These are phyloP conservation scores for Lanius collurio DNA, from an alignment of 2,113 vertebrate genomes.

Conservation along the genomic window DNA sequence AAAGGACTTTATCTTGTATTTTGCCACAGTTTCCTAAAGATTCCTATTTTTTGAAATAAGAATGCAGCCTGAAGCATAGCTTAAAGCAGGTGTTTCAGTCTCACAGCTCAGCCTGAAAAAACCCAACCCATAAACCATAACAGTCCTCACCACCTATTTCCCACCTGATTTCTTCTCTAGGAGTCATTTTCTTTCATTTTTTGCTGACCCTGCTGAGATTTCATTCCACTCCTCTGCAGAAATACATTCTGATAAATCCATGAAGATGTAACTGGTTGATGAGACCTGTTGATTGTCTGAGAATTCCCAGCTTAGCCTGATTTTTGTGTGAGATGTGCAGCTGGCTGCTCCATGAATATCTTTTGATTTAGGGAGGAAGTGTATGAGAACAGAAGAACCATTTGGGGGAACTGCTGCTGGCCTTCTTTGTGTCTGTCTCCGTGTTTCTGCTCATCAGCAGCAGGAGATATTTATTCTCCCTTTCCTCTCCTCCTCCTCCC, in stretches of 20 bases:
- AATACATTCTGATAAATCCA: not conserved
- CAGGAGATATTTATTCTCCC: not conserved
- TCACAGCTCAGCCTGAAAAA: not conserved
- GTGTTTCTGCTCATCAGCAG: not conserved
- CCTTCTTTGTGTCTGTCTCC: not conserved
- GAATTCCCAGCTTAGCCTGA: not conserved
- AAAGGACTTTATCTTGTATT: not conserved
- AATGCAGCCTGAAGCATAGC: not conserved
- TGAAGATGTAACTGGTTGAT: not conserved
- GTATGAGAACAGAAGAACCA: not conserved
- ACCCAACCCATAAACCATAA: not conserved
- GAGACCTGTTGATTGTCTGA: not conserved
- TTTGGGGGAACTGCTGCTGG: not conserved
- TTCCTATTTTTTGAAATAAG: not conserved
- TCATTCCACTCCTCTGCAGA: not conserved
- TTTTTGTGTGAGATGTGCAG: not conserved
- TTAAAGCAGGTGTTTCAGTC: not conserved
- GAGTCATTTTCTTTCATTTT: not conserved
- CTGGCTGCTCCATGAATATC: not conserved
- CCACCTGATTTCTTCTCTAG: not conserved
- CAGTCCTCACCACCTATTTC: not conserved
- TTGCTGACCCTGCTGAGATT: not conserved
- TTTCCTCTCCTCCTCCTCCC: constrained; percentile 44
- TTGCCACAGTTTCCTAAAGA: not conserved
- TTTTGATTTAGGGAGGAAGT: not conserved